Evolutionary conservation across 2,888 invertebrate species (phyloP), one percentile per base, ranked within the genome.

Genomic region (Hydrotaea diabolus): DNA sequence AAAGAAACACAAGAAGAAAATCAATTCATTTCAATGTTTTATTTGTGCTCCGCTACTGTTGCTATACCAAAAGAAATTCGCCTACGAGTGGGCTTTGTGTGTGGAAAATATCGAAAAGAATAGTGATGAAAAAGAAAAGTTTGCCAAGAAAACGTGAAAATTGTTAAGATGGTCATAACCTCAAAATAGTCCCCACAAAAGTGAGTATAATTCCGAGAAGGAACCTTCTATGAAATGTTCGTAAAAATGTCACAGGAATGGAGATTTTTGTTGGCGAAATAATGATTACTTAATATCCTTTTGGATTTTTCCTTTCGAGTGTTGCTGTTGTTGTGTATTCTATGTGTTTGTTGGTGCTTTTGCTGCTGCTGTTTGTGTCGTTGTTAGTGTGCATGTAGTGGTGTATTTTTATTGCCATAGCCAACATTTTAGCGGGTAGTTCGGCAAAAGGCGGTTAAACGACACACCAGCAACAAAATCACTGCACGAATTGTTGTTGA

Each of bases 251-350:
- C 17, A 62, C 71, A 17, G 46, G 13, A 46, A 23, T 57, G 73
- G 72, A 23, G 2, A 21, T 53, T 73, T 83, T 36, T 49, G 17
- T 49, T 66, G 55, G 23, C 43, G 62, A 76, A 83, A 80, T 77
- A 81, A 80, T 87, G 88, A 88, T 88, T 88, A 88, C 86, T 87
- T 87, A 88, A 88, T 87, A 87, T 87, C 84, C 85, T 85, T 84
- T 77, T n/a, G 62, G n/a, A 55, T 59, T 76, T 77, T 83, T 77
- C 13, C 62, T 59, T 76, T 73, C 53, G 21, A 72, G 59, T 75
- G 53, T 78, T 62, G 72, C 74, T 73, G 64, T 57, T 74, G 23
- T 76, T 43, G 77, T 66, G 23, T 39, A 59, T 69, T 75, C 43
- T 57, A 66, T 72, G 69, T 78, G 75, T 26, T 73, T 77, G 79